Conservation (phyloP, 1,140 invertebrate species). For the Drosophila auraria region DNA sequence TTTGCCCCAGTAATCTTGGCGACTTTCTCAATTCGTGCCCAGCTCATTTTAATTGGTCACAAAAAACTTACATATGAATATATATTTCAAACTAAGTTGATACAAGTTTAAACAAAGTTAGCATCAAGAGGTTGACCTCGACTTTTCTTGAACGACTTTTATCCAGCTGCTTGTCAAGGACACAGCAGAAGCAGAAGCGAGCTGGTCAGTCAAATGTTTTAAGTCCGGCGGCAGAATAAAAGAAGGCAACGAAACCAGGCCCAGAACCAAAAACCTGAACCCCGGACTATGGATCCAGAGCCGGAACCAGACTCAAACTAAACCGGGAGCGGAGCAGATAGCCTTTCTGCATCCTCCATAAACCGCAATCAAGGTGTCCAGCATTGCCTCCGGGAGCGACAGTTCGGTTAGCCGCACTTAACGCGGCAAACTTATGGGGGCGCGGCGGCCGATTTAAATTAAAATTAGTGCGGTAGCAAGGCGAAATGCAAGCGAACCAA, state of each 20-base stretch:
- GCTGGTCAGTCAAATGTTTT: conserved; percentile 19
- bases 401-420: conserved; percentile 54
- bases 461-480: conserved; percentile 43
- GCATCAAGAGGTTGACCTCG: background rate
- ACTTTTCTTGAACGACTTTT: background rate
- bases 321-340: background rate
- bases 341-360: background rate
- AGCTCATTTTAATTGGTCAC: background rate
- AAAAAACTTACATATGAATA: background rate
- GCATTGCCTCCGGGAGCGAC: conserved; percentile 41
- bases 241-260: background rate
- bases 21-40: background rate
- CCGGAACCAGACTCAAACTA: conserved; percentile 7
- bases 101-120: background rate
- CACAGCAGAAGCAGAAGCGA: no score
- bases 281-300: background rate
- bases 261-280: background rate
- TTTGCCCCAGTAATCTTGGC: background rate
- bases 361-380: conserved; percentile 60
- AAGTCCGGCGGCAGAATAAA: background rate
- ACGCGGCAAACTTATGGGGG: conserved; percentile 22
- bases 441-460: conserved; percentile 47
- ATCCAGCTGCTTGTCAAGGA: background rate
- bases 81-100: no score
- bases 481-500: background rate